Percentiles rank a stretch among this genome's conserved stretches.
These are phyloP conservation scores for Poeciliopsis retropinna DNA, from an alignment of 2,113 vertebrate genomes.

Conservation along the genomic window DNA sequence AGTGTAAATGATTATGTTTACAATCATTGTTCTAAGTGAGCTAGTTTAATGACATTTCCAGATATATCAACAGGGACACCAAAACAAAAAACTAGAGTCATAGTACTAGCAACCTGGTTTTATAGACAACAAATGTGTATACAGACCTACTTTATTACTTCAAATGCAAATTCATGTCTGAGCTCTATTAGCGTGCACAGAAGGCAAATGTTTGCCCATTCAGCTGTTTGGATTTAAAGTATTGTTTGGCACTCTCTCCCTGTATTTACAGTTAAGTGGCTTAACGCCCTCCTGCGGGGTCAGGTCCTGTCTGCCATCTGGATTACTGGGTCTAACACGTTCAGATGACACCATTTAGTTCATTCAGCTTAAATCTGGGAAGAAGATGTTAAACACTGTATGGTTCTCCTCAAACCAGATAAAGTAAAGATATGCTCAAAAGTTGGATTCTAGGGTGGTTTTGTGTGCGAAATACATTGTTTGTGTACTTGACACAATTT, in stretches of 20 bases:
- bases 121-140: not conserved
- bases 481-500: not conserved
- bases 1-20: not conserved
- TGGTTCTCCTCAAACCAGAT: not conserved
- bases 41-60: not conserved
- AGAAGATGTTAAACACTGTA: not conserved
- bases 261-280: slow-evolving; percentile 57
- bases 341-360: slow-evolving; percentile 29
- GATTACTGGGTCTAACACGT: slow-evolving; percentile 47
- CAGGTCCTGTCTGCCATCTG: slow-evolving; percentile 62
- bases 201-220: slow-evolving; percentile 17
- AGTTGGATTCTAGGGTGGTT: not conserved
- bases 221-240: slow-evolving; percentile 10
- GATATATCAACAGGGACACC: not conserved
- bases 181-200: not conserved
- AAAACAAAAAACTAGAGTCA: not conserved
- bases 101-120: not conserved
- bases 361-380: slow-evolving; percentile 23
- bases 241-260: slow-evolving; percentile 55
- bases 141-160: not conserved
- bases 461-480: not conserved
- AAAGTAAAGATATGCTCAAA: not conserved
- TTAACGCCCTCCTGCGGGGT: slow-evolving; percentile 61
- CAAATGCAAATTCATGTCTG: not conserved
- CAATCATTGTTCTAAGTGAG: not conserved